phyloP scores from a whole-genome alignment of 2,888 invertebrate genomes.

The Icerya purchasi region DNA sequence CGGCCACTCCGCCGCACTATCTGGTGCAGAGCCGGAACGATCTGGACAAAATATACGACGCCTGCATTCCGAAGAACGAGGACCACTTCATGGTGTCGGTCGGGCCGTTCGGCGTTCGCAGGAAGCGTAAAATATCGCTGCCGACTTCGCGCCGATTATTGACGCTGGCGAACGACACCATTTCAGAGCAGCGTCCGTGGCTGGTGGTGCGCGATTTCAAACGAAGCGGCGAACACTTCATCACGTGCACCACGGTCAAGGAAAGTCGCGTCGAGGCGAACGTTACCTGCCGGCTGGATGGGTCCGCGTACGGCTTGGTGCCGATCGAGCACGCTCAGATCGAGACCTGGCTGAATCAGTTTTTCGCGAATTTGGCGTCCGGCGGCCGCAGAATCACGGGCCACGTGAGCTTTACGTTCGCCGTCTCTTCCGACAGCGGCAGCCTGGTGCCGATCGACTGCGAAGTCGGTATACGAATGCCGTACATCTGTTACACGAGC shows the following conservation, averaged over 20 bases:
- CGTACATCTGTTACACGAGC: constrained; percentile 55
- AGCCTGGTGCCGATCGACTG: constrained; percentile 42
- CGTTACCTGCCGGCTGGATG: constrained; percentile 51
- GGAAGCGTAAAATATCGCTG: constrained; percentile 39
- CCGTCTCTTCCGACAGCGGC: constrained; percentile 30
- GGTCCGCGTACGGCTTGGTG: constrained; percentile 33
- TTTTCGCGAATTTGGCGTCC: constrained; percentile 41
- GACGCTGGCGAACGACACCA: constrained; percentile 43
- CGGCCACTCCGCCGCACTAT: constrained; percentile 44
- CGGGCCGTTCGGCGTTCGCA: constrained; percentile 50
- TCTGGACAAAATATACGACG: constrained; percentile 45
- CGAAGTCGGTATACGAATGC: constrained; percentile 54
- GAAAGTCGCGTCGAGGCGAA: constrained; percentile 57
- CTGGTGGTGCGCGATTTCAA: constrained; percentile 52
- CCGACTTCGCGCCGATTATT: constrained; percentile 42
- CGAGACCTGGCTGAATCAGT: constrained; percentile 46
- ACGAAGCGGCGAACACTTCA: constrained; percentile 49
- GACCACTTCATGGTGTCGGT: constrained; percentile 49
- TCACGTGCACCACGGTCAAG: constrained; percentile 64
- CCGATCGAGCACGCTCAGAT: constrained; percentile 42
- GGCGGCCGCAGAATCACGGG: constrained; percentile 43
- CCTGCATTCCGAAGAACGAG: constrained; percentile 33
- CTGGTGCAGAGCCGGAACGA: constrained; percentile 45
- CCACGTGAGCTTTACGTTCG: constrained; percentile 56
- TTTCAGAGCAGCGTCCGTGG: constrained; percentile 55